Evolutionary conservation across 2,113 vertebrate species (phyloP).

Genomic region (Cariama cristata): DNA sequence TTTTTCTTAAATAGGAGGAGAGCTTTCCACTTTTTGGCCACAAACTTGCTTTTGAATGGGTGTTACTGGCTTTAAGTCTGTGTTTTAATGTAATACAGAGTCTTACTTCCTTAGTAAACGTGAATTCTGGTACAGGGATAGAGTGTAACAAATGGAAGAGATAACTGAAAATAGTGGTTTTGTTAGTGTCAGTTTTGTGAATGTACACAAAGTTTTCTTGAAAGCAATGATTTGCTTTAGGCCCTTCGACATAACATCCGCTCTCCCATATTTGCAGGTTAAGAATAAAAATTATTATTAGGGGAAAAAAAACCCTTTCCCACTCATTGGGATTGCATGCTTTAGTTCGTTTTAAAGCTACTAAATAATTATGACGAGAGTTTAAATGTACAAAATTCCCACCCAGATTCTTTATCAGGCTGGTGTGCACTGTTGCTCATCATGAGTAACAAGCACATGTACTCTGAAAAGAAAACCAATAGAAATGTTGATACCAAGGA

Average conservation of each 20-base stretch:
- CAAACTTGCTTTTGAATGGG: not conserved
- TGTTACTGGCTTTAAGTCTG: not conserved
- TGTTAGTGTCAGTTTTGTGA: not conserved
- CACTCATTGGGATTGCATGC: not conserved
- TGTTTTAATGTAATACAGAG: not conserved
- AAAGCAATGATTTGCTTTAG: not conserved
- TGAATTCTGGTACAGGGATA: not conserved
- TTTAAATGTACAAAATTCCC: not conserved
- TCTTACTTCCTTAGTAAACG: not conserved
- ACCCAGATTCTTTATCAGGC: not conserved
- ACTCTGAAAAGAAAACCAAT: not conserved
- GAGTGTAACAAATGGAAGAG: not conserved
- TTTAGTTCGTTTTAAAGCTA: not conserved
- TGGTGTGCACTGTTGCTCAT: not conserved
- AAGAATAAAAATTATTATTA: not conserved
- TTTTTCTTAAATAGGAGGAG: not conserved
- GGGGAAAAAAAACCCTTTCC: too few relatives aligned
- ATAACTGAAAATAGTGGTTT: not conserved
- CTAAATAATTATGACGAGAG: not conserved
- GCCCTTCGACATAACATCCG: rapidly evolving
- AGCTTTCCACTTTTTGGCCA: not conserved
- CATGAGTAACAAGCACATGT: not conserved
- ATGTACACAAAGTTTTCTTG: not conserved
- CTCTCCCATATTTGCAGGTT: not conserved
- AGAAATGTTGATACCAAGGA: not conserved